Evolutionary conservation across 2,113 vertebrate genomes (phyloP), one percentile per base, ranked within the genome.

Genomic region (Python bivittatus): DNA sequence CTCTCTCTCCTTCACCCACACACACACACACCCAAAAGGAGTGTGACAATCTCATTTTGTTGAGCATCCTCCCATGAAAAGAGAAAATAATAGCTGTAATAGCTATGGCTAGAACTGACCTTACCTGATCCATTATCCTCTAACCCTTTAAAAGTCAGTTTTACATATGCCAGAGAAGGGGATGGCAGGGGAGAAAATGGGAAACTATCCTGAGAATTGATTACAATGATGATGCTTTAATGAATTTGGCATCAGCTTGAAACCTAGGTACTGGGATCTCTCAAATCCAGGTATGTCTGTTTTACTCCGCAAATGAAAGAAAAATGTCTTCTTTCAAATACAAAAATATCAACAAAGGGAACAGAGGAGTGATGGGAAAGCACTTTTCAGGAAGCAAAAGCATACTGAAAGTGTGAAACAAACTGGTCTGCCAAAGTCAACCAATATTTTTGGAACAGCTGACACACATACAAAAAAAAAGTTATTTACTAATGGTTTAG

Each of bases 1-100:
- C 97, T 97, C 97, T 97, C 44, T 97, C 97, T 29, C 83, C 6
- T 57, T 20, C 44, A 10, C 86, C 56, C 11, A 15, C 42, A 10
- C 13, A 72, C n/a, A 48, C n/a, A 52, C 96, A 97, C 95, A 97
- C 97, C 95, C 93, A 96, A 96, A 96, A 97, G 97, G 96, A 98
- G 97, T 97, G 97, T 98, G 98, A 98, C 98, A 98, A 98, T 98
- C 98, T 98, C 97, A 98, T 98, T 98, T 97, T 98, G 97, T 96
- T 97, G 97, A 97, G 97, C 97, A 97, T 97, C 97, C 97, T 98
- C 97, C 98, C 97, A 98, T 98, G 98, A 98, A 98, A 98, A 96
- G 97, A 96, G 97, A 97, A 97, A 98, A 97, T 98, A 98, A 98
- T 97, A 98, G 97, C 97, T 96, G 95, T 97, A 97, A 97, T 97